A percentile compares a stretch with the other conserved stretches of the same genome.
These are phyloP conservation scores for Pipa parva DNA, from an alignment of 2,113 vertebrate species.

Conservation along the genomic window DNA sequence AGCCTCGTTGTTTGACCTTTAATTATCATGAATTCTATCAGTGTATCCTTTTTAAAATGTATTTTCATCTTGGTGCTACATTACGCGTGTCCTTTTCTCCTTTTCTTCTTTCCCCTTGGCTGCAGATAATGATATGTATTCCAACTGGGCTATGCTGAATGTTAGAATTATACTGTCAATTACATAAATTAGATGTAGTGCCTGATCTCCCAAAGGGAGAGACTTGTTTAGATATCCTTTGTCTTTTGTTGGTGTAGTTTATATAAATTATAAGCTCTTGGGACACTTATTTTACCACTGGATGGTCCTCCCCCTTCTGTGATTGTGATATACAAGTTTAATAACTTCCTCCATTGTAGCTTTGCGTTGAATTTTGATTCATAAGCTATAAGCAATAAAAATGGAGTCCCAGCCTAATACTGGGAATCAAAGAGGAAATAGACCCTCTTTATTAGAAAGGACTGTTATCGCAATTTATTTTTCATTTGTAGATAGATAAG, in stretches of 20 bases:
- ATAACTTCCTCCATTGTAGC: too few relatives aligned
- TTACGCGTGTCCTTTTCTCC: too few relatives aligned
- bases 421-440: too few relatives aligned
- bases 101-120: not conserved
- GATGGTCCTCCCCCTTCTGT: not conserved
- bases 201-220: not conserved
- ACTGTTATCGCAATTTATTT: too few relatives aligned
- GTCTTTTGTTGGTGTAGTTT: not conserved
- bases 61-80: not conserved
- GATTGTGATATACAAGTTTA: too few relatives aligned
- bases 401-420: too few relatives aligned
- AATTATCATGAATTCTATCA: not conserved
- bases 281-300: not conserved
- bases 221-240: not conserved
- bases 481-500: too few relatives aligned
- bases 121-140: not conserved
- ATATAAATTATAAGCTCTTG: not conserved
- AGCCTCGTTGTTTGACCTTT: not conserved
- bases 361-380: too few relatives aligned
- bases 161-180: not conserved
- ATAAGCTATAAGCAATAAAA: too few relatives aligned
- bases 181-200: not conserved
- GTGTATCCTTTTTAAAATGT: not conserved
- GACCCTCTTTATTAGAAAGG: too few relatives aligned
- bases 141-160: not conserved